These are phyloP conservation scores for Drosophila anomalata DNA, from an alignment of 2,888 invertebrate genomes.

Conservation along the genomic window DNA sequence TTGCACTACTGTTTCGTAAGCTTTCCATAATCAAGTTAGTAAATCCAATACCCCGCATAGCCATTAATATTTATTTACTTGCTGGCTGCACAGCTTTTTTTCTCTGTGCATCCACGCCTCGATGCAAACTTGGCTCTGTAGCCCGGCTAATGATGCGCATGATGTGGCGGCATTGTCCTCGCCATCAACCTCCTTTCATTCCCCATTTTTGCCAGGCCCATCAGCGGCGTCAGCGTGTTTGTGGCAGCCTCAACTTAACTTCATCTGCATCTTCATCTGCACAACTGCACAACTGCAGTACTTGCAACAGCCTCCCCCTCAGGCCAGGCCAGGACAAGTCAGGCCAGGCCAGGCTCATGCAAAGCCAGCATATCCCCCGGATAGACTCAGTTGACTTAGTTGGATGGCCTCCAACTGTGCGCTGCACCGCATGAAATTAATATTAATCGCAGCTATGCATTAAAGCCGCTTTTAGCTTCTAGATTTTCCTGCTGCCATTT, in stretches of 20 bases:
- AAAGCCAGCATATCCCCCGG: slow-evolving; percentile 1
- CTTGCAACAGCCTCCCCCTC: not conserved
- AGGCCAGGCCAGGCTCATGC: not conserved
- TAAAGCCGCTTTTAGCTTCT: slow-evolving; percentile 73
- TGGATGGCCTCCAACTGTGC: slow-evolving; percentile 66
- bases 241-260: slow-evolving; percentile 40
- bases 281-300: slow-evolving; percentile 16
- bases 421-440: slow-evolving; percentile 74
- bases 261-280: slow-evolving; percentile 35
- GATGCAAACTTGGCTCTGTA: slow-evolving; percentile 23
- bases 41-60: not conserved
- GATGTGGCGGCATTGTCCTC: slow-evolving; percentile 68
- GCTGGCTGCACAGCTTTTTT: not conserved
- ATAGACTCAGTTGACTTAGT: slow-evolving; percentile 17
- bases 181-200: slow-evolving; percentile 30
- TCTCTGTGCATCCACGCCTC: not conserved
- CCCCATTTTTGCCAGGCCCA: slow-evolving; percentile 14
- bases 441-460: slow-evolving; percentile 76
- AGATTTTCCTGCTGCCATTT: slow-evolving; percentile 59
- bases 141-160: slow-evolving; percentile 77
- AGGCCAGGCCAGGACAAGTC: not conserved
- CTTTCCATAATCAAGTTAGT: not conserved
- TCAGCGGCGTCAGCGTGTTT: slow-evolving; percentile 33
- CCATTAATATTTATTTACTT: not conserved
- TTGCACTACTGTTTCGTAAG: not conserved